A percentile compares a stretch with the other conserved stretches of the same genome.
Evolutionary conservation across 2,797 vertebrate species (phyloP).

Genomic region (Spinibarbus caldwelli): DNA sequence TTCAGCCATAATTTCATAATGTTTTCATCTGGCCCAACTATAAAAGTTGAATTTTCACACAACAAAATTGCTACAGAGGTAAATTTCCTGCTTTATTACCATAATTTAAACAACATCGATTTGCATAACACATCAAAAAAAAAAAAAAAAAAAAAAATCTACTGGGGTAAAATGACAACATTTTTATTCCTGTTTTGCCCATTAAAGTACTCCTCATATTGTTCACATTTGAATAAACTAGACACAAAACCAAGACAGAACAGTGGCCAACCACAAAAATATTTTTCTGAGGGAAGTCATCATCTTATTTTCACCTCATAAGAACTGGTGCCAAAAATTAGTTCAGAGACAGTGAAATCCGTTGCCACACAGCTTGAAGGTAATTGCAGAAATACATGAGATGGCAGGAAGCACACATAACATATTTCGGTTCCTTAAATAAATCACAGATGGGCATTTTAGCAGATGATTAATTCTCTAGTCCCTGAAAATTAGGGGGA

Average conservation of each 20-base stretch:
- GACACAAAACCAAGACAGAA: constrained; percentile 67
- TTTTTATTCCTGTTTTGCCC: background rate
- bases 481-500: constrained; percentile 74
- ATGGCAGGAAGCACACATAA: constrained; percentile 65
- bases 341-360: constrained; percentile 65
- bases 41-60: background rate
- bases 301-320: constrained; percentile 82
- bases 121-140: background rate
- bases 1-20: background rate
- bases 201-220: background rate
- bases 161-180: background rate
- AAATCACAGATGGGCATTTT: constrained; percentile 75
- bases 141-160: no score
- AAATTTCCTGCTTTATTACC: background rate
- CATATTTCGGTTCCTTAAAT: constrained; percentile 76
- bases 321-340: constrained; percentile 72
- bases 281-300: constrained; percentile 72
- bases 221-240: constrained; percentile 56
- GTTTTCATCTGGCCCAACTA: background rate
- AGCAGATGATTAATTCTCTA: constrained; percentile 76
- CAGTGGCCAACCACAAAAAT: constrained; percentile 66
- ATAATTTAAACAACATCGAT: background rate
- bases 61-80: background rate
- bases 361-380: constrained; percentile 62
- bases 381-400: constrained; percentile 67